Conservation (phyloP, 2,113 vertebrate genomes). For the Pelvicachromis taeniatus region DNA sequence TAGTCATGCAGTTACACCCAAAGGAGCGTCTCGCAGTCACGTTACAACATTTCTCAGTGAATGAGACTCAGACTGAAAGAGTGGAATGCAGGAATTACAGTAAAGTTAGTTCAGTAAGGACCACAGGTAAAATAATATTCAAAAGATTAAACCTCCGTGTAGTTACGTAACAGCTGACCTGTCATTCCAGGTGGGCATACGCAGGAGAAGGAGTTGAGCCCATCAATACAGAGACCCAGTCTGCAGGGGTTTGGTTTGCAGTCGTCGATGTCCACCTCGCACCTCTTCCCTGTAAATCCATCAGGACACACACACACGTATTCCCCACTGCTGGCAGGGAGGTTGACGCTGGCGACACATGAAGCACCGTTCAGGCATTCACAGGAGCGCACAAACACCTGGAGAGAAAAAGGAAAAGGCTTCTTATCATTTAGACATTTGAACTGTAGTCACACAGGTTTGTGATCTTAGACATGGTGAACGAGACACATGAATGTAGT, state of each 20-base stretch:
- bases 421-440: neutral
- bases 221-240: constrained; percentile 77
- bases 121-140: neutral
- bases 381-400: constrained; percentile 82
- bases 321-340: constrained; percentile 73
- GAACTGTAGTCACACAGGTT: neutral
- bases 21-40: neutral
- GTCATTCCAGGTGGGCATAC: constrained; percentile 79
- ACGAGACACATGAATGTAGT: neutral
- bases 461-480: too few species aligned
- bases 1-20: neutral
- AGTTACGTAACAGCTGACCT: constrained; percentile 41
- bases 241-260: constrained; percentile 82
- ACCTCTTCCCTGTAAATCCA: constrained; percentile 78
- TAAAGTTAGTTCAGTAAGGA: neutral
- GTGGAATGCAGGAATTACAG: neutral
- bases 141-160: neutral
- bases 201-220: constrained; percentile 78
- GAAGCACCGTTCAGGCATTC: constrained; percentile 82
- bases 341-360: constrained; percentile 74
- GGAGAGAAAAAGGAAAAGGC: neutral
- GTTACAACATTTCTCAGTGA: neutral
- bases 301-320: constrained; percentile 77
- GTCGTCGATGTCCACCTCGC: constrained; percentile 75
- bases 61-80: neutral